Base-by-base conservation (phyloP, 2,797 vertebrate species). In the Knipowitschia caucasica region DNA sequence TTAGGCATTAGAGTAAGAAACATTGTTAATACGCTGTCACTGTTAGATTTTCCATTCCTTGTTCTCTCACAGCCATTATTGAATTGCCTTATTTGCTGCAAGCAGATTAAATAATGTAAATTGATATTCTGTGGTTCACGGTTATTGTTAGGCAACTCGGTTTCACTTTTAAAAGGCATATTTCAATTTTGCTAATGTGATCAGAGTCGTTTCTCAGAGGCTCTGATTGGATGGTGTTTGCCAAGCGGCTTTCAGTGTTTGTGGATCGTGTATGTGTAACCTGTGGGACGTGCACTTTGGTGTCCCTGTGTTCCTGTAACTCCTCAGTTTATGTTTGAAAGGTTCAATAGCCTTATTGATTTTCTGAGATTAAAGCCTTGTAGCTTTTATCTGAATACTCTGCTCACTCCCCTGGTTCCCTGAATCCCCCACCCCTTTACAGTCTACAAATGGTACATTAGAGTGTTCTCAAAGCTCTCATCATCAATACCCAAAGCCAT, bases 271-370 rank as follows among this genome's bases (percentile, higher is more conserved):
- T 55, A 62, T 30, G 46, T 50, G 17, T 38, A 30, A 49, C 52
- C 70, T 46, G 27, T 38, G 35, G 60, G 34, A 27, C 39, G 35
- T 38, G 69, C 58, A 63, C 69, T 79, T 53, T 69, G 49, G 73
- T 71, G 68, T 70, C 42, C 61, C 56, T n/a, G 55, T 67, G 35
- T 85, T 83, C 78, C 83, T 77, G 78, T 81, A 86, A 77, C 64
- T 71, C 67, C 70, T 70, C 30, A 45, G 59, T 74, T 77, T 69
- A 60, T 59, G 67, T 73, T 81, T 72, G 66, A 79, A 76, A 76
- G 63, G 71, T 82, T 85, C 81, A 80, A 71, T 76, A 78, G 47
- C 59, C n/a, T 50, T 68, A 90, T 88, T 82, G 87, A 89, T 87
- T 86, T 64, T 52, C 52, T 61, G 59, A 82, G 81, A 85, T 81